phyloP scores from a whole-genome alignment of 2,797 vertebrate species.

The Sebastes jordani region DNA sequence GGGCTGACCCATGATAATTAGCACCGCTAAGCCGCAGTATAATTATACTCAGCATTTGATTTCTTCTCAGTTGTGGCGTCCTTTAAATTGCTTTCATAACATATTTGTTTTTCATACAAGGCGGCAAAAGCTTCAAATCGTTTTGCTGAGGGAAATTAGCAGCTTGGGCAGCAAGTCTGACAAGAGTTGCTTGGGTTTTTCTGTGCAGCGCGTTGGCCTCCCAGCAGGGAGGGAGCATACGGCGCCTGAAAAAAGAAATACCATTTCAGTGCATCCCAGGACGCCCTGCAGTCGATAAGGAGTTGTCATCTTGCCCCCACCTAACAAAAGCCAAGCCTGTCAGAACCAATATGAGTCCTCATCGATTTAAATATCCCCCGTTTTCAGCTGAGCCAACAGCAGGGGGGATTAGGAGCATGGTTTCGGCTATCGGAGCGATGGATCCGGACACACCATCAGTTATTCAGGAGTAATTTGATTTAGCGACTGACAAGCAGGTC shows the following conservation, averaged over 20 bases:
- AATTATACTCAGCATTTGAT: neutral
- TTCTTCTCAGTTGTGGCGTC: neutral
- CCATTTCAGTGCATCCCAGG: constrained; percentile 21
- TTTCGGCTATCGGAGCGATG: constrained; percentile 32
- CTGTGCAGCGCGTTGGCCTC: neutral
- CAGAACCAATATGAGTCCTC: constrained; percentile 63
- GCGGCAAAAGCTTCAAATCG: neutral
- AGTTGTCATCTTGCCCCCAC: constrained; percentile 53
- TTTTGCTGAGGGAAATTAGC: neutral
- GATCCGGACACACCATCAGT: constrained; percentile 59
- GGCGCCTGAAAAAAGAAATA: constrained; percentile 33
- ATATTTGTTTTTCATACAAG: neutral
- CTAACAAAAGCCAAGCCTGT: constrained; percentile 60
- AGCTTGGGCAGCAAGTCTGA: neutral
- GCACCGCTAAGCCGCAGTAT: neutral
- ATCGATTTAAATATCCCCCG: constrained; percentile 63
- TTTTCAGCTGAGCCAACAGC: constrained; percentile 55
- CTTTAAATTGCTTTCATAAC: neutral
- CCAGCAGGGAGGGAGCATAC: neutral
- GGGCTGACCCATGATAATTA: constrained; percentile 40
- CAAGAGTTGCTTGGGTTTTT: neutral
- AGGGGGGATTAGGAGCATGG: constrained; percentile 32
- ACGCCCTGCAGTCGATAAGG: constrained; percentile 39
- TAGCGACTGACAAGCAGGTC: constrained; percentile 51
- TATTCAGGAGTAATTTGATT: constrained; percentile 69